A percentile compares a stretch with the other conserved stretches of the same genome.
Conservation (phyloP, 2,888 invertebrate genomes). For the Liodrosophila aerea region DNA sequence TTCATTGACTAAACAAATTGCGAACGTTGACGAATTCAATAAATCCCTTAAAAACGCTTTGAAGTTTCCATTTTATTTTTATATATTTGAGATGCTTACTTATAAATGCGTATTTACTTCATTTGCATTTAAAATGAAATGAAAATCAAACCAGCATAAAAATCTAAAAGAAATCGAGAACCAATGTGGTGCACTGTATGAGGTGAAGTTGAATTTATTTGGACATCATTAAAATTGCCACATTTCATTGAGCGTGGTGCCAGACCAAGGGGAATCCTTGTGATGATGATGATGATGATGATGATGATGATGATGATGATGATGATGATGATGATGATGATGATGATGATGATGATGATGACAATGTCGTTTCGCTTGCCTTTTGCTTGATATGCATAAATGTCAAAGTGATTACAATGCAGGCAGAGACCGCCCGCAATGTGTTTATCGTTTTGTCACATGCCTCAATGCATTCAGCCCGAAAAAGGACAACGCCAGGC, state of each 20-base stretch:
- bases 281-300: no score
- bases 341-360: conserved; percentile 18
- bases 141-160: conserved; percentile 75
- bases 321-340: background rate
- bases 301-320: no score
- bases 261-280: background rate
- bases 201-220: conserved; percentile 49
- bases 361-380: conserved; percentile 40
- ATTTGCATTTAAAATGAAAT: conserved; percentile 75
- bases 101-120: conserved; percentile 62
- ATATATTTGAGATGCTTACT: conserved; percentile 17
- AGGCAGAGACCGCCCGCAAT: conserved; percentile 56
- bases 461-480: conserved; percentile 69
- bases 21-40: conserved; percentile 34
- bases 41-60: conserved; percentile 52
- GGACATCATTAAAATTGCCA: conserved; percentile 80
- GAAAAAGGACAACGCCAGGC: conserved; percentile 52
- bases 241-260: conserved; percentile 69
- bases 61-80: conserved; percentile 54
- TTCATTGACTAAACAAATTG: conserved; percentile 55
- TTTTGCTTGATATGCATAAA: conserved; percentile 80
- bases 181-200: conserved; percentile 36
- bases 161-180: conserved; percentile 45
- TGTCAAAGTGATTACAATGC: conserved; percentile 81
- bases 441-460: conserved; percentile 81